phyloP scores from a whole-genome alignment of 2,888 invertebrate species.

The Phorcus lineatus region DNA sequence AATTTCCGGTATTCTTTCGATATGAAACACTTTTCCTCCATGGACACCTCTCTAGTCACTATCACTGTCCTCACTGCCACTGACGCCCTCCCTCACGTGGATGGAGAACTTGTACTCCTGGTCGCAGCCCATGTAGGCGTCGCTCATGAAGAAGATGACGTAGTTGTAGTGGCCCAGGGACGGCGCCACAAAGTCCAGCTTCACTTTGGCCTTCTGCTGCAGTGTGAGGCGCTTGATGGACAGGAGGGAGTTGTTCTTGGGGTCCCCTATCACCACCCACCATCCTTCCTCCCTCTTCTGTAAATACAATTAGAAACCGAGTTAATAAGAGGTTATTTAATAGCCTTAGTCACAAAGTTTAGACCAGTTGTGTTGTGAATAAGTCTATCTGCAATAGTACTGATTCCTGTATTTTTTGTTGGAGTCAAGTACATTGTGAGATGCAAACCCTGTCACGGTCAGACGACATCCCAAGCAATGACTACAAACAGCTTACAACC shows the following conservation, averaged over 20 bases:
- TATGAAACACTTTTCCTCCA: too few species aligned
- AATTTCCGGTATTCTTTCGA: too few species aligned
- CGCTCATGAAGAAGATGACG: slow-evolving; percentile 98
- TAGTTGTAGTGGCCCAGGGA: slow-evolving; percentile 90
- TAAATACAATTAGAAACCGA: slow-evolving; percentile 31
- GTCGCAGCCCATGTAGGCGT: slow-evolving; percentile 98
- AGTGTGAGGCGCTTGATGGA: slow-evolving; percentile 97
- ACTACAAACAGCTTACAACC: too few species aligned
- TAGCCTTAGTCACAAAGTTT: too few species aligned
- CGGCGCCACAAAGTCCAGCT: slow-evolving; percentile 95
- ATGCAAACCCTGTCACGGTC: too few species aligned
- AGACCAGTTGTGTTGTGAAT: too few species aligned
- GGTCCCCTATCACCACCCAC: slow-evolving; percentile 99
- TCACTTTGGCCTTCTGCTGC: slow-evolving; percentile 91
- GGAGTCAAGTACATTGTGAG: background rate
- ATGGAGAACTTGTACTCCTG: slow-evolving; percentile 94
- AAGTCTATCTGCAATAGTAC: too few species aligned
- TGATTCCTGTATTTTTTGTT: background rate
- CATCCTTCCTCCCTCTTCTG: slow-evolving; percentile 81
- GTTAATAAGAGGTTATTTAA: too few species aligned
- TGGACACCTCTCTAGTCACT: slow-evolving; percentile 59
- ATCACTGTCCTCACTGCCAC: slow-evolving; percentile 60
- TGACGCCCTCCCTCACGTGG: slow-evolving; percentile 71
- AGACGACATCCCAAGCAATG: too few species aligned
- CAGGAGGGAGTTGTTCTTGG: slow-evolving; percentile 92